Evolutionary conservation across 2,888 invertebrate species (phyloP).

Genomic region (Cephus spinipes): DNA sequence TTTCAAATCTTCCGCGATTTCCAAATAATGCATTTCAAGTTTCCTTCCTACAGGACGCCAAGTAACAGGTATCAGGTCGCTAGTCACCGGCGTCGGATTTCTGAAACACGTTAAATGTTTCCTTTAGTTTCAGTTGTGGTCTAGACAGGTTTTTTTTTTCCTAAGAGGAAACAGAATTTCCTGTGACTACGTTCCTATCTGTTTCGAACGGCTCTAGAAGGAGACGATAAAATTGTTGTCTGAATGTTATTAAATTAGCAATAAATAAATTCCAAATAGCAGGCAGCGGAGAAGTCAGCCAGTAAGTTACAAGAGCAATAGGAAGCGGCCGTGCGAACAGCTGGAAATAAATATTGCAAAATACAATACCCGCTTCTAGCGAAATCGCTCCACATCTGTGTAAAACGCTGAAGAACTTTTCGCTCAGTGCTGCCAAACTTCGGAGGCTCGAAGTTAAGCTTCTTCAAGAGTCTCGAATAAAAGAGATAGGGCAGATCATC

Average conservation of each 20-base stretch:
- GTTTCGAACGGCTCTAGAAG: background rate
- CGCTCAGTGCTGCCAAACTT: constrained; percentile 29
- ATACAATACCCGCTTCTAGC: constrained; percentile 56
- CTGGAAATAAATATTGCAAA: background rate
- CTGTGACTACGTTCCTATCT: background rate
- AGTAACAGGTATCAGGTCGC: constrained; percentile 38
- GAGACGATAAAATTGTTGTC: background rate
- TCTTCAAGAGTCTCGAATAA: constrained; percentile 27
- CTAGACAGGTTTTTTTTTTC: background rate
- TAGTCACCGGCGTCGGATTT: constrained; percentile 49
- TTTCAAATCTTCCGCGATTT: constrained; percentile 44
- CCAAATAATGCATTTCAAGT: constrained; percentile 40
- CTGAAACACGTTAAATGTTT: constrained; percentile 31
- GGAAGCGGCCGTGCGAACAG: background rate
- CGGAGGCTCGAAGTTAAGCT: constrained; percentile 23
- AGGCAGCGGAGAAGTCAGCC: background rate
- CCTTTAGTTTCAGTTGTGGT: background rate
- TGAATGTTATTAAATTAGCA: background rate
- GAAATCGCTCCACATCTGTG: constrained; percentile 60
- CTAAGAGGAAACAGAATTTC: background rate
- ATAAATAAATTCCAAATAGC: background rate
- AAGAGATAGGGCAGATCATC: constrained; percentile 56
- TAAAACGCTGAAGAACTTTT: constrained; percentile 45
- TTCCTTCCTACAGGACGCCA: constrained; percentile 48
- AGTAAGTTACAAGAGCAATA: background rate